Base-by-base conservation (phyloP, 2,888 invertebrate genomes). In the Prenolepis imparis region DNA sequence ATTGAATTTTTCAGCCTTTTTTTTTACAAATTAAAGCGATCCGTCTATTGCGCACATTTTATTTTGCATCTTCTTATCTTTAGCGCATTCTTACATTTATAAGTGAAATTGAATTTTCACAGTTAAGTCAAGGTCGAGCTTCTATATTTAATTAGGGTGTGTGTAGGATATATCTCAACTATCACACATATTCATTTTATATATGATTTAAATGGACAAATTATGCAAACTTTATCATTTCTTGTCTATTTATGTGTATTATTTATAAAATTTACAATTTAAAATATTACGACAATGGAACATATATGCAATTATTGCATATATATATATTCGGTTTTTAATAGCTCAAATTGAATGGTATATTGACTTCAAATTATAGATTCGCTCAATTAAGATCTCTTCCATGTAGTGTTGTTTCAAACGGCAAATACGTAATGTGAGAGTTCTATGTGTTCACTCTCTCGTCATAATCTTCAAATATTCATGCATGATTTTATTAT, bases 181-280 rank as follows among this genome's bases (percentile, higher is more conserved):
- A 15, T 68, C 15, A 12, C 15, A 39, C 18, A 67, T 18, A n/a
- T 21, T 32, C 44, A 15, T 15, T 64, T 72, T 15, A 12, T 63
- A 18, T n/a, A 18, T 61, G 8, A 61, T 32, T 63, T 63, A 18
- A 63, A 5, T 44, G 9, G 15, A 32, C 21, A 48, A 48, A 74
- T 74, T 48, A 64, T 73, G 11, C n/a, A 72, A 59, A 73, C 2
- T 1, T 55, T 28, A 18, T 32, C 18, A 61, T 21, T 68, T 11
- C n/a, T 48, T 64, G 32, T 61, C 8, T 32, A 28, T 57, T 32
- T 48, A 3, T 41, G 2, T 44, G 4, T 74, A 39, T 36, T 48
- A 61, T 41, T 41, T 72, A 39, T 73, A 28, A n/a, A 11, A 39
- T 15, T 57, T 21, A 64, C 21, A 24, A 24, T 48, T 64, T 55